Evolutionary conservation across 2,888 invertebrate genomes (phyloP).

Genomic region (Diarsia brunnea): DNA sequence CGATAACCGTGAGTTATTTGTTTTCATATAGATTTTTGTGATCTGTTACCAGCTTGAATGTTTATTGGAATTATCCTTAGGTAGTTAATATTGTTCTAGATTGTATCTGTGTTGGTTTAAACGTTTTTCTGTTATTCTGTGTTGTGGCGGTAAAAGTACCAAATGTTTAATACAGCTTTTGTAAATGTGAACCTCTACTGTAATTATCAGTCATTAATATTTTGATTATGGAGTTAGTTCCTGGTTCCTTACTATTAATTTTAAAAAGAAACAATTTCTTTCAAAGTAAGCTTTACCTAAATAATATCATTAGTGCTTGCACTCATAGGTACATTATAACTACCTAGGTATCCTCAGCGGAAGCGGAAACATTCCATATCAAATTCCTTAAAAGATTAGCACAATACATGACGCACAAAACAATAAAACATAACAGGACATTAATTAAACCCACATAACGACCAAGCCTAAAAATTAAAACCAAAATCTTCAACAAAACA

Average conservation of each 20-base stretch:
- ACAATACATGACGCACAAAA: conserved; percentile 1
- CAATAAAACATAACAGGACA: conserved; percentile 11
- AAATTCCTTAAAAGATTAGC: not conserved
- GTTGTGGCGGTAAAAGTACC: not conserved
- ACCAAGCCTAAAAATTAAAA: not conserved
- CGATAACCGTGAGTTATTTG: conserved; percentile 82
- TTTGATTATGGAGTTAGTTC: not conserved
- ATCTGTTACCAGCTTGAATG: conserved; percentile 56
- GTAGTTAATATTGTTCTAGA: conserved; percentile 54
- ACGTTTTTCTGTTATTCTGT: not conserved
- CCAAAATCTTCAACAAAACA: not conserved
- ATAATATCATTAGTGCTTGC: not conserved
- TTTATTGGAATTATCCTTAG: conserved; percentile 62
- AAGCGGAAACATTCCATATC: not conserved
- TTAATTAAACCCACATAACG: not conserved
- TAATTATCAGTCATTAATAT: not conserved
- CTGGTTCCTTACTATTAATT: not conserved
- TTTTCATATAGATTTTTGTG: conserved; percentile 71
- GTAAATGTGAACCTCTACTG: not conserved
- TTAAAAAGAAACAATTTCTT: not conserved
- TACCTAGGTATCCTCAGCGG: not conserved
- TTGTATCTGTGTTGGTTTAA: conserved; percentile 30
- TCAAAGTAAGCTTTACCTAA: not conserved
- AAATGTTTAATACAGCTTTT: not conserved
- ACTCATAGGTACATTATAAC: not conserved